Conservation (phyloP, 2,113 vertebrate genomes). For the Channa maculata region DNA sequence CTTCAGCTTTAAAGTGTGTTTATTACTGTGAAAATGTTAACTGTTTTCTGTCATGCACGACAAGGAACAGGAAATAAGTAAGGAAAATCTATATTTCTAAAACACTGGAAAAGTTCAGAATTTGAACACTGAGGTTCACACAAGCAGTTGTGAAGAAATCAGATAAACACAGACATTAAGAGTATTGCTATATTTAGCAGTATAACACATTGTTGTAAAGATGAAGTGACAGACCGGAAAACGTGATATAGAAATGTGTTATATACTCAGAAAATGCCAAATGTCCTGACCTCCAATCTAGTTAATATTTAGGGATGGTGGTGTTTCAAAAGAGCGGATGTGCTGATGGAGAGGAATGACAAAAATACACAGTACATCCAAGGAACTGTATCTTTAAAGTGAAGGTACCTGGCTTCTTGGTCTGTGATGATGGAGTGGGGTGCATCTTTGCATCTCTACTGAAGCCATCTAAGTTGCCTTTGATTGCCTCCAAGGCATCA, state of each 20-base stretch:
- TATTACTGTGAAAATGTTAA: conserved; percentile 12
- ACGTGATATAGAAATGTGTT: conserved; percentile 8
- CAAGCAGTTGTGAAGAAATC: not conserved
- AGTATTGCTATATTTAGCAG: not conserved
- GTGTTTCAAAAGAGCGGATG: conserved; percentile 10
- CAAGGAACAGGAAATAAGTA: not conserved
- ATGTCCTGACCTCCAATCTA: conserved; percentile 21
- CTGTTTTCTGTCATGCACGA: conserved; percentile 21
- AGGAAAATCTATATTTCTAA: not conserved
- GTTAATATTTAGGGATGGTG: conserved; percentile 3
- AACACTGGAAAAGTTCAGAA: not conserved
- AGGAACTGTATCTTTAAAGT: not conserved
- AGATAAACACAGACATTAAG: not conserved
- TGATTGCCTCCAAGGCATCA: conserved; percentile 97
- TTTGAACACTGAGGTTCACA: not conserved
- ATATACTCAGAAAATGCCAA: not conserved
- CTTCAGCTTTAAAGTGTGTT: not conserved
- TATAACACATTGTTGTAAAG: not conserved
- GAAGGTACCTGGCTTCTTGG: conserved; percentile 92
- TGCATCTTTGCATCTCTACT: conserved; percentile 99
- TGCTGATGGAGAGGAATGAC: conserved; percentile 20
- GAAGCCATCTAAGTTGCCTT: conserved; percentile 98
- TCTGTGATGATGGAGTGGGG: conserved; percentile 91
- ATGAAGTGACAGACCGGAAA: not conserved
- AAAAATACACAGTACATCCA: conserved; percentile 2